phyloP scores from a whole-genome alignment of 1,140 invertebrate species.

The Drosophila pandora region DNA sequence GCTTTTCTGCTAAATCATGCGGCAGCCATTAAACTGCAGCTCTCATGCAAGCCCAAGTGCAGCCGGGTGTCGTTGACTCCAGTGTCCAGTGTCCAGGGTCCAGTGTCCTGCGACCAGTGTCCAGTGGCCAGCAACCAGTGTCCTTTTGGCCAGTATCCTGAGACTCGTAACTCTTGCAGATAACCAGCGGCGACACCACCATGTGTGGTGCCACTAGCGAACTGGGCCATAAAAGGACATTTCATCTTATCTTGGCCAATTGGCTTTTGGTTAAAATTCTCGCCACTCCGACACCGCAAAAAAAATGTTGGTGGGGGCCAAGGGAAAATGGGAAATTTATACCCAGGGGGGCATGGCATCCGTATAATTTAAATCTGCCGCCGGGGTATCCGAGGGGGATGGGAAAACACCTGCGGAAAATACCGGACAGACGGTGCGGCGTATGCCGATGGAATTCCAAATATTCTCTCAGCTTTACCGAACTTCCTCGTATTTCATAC shows the following conservation, averaged over 20 bases:
- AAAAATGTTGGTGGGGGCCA: background rate
- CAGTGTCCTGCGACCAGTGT: conserved; percentile 10
- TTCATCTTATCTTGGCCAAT: conserved; percentile 79
- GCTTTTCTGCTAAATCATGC: conserved; percentile 74
- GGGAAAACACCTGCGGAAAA: conserved; percentile 57
- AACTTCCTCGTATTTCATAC: conserved; percentile 41
- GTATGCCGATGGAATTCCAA: conserved; percentile 53
- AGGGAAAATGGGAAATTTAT: conserved; percentile 51
- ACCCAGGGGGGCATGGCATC: conserved; percentile 44
- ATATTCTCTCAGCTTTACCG: conserved; percentile 9
- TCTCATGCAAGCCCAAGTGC: conserved; percentile 15
- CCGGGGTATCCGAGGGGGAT: background rate
- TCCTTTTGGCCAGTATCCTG: conserved; percentile 9
- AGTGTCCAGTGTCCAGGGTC: conserved; percentile 1
- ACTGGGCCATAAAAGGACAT: conserved; percentile 61
- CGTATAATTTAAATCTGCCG: conserved; percentile 69
- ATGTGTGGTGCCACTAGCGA: conserved; percentile 25
- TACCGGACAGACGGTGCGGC: conserved; percentile 27
- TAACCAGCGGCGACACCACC: conserved; percentile 50
- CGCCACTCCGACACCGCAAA: background rate
- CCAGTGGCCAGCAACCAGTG: conserved; percentile 6
- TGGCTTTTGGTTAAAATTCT: conserved; percentile 57
- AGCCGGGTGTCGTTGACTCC: conserved; percentile 71
- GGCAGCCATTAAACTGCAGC: conserved; percentile 66
- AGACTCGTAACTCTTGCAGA: conserved; percentile 68